Base-by-base conservation (phyloP, 2,797 vertebrate genomes). In the Coregonus ussuriensis region DNA sequence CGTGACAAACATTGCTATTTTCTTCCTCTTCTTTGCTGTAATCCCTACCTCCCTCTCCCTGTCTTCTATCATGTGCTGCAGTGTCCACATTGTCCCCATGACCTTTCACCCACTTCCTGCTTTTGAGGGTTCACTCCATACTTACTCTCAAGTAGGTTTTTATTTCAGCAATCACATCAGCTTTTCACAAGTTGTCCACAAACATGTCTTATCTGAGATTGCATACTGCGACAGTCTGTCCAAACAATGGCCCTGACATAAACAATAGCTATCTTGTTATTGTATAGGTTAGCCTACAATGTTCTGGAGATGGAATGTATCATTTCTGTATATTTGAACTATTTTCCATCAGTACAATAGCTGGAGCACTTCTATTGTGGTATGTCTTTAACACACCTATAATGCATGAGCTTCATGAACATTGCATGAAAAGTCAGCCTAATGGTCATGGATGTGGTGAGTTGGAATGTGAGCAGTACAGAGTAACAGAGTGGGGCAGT, bases 31-130 rank as follows among this genome's bases (percentile, higher is more conserved):
- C 31, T n/a, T 16, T n/a, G 6, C 67, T 69, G 67, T 35, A 7
- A 68, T 65, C 3, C 29, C 29, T 29, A 31, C 13, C 25, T 31
- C 63, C 25, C 25, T 16, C 25, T 31, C 25, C 62, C 62, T 29
- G 13, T 31, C 21, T 25, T 65, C 62, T 65, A 9, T 66, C 29
- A 31, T 66, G 63, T 66, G 29, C 29, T 66, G 29, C 13, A 16
- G 63, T 66, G 63, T 66, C 25, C 29, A 66, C 25, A 9, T 21
- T 59, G 13, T 66, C 9, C 29, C 63, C 63, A 33, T 65, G 29
- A 31, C 63, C 63, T 66, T 66, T 66, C 63, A 66, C 63, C 63
- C 63, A 66, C 25, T 66, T 66, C 14, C 29, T 66, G 25, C 29
- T 66, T 66, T 59, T n/a, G n/a, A 21, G 6, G 18, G 25, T 31